Evolutionary conservation across 2,888 invertebrate species (phyloP).

Genomic region (Rhogogaster chlorosoma): DNA sequence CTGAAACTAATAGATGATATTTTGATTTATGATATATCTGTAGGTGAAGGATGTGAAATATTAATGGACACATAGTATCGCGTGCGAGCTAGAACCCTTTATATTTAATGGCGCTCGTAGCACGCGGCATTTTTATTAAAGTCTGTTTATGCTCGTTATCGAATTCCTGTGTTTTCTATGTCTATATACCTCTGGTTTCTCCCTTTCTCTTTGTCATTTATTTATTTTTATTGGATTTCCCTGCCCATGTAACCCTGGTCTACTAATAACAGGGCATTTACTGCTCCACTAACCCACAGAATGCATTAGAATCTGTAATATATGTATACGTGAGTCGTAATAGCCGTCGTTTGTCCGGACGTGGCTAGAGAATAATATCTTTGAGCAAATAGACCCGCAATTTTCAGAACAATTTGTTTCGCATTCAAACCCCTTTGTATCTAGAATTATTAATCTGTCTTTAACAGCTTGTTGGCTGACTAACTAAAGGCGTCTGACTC

Average conservation of each 20-base stretch:
- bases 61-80: conserved; percentile 5
- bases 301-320: conserved; percentile 25
- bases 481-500: neutral
- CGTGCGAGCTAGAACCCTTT: conserved; percentile 43
- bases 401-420: conserved; percentile 25
- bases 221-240: conserved; percentile 28
- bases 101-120: conserved; percentile 34
- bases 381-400: neutral
- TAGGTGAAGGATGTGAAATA: conserved; percentile 7
- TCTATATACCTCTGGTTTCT: neutral
- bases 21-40: neutral
- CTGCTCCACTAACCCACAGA: conserved; percentile 39
- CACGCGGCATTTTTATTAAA: conserved; percentile 35
- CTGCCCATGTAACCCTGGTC: neutral
- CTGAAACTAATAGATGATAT: neutral
- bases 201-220: neutral
- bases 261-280: conserved; percentile 37
- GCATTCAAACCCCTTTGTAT: neutral
- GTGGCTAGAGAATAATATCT: neutral
- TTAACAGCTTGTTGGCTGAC: conserved; percentile 17
- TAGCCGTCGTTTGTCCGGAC: neutral
- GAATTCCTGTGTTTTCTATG: conserved; percentile 1
- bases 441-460: conserved; percentile 10
- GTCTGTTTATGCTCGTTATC: conserved; percentile 35
- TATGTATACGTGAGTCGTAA: conserved; percentile 11